Evolutionary conservation across 2,113 vertebrate species (phyloP).

Genomic region (Hydropotes inermis): DNA sequence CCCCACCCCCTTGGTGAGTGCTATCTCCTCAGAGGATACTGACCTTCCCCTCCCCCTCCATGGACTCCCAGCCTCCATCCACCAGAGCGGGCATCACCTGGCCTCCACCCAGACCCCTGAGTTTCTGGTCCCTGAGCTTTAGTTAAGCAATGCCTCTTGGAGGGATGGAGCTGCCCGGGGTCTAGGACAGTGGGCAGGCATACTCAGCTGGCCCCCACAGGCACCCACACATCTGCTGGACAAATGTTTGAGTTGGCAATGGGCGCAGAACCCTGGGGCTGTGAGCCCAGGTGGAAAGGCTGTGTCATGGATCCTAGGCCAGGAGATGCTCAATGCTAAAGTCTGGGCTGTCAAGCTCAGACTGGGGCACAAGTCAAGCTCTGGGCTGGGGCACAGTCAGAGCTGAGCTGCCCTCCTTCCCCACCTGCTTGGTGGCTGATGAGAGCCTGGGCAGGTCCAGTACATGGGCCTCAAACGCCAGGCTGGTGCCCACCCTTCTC

Average conservation of each 20-base stretch:
- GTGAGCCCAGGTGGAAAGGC: not conserved
- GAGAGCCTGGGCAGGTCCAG: not conserved
- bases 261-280: not conserved
- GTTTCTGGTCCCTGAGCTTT: not conserved
- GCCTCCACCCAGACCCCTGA: not conserved
- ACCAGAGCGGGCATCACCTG: not conserved
- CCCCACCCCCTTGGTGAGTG: not conserved
- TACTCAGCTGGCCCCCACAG: not conserved
- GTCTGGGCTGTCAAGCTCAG: rapidly evolving
- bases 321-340: rapidly evolving
- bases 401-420: not conserved
- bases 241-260: rapidly evolving
- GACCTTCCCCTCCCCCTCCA: not conserved
- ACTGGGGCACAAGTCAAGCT: too few relatives aligned
- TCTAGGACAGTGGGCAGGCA: too few relatives aligned
- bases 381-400: rapidly evolving
- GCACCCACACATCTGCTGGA: not conserved
- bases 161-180: not conserved
- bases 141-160: too few relatives aligned
- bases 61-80: not conserved
- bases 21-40: not conserved
- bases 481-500: not conserved
- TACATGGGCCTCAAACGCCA: not conserved
- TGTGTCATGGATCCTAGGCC: rapidly evolving
- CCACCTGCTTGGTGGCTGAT: rapidly evolving